Evolutionary conservation across 1,140 invertebrate species (phyloP).

Genomic region (Colletes latitarsis): DNA sequence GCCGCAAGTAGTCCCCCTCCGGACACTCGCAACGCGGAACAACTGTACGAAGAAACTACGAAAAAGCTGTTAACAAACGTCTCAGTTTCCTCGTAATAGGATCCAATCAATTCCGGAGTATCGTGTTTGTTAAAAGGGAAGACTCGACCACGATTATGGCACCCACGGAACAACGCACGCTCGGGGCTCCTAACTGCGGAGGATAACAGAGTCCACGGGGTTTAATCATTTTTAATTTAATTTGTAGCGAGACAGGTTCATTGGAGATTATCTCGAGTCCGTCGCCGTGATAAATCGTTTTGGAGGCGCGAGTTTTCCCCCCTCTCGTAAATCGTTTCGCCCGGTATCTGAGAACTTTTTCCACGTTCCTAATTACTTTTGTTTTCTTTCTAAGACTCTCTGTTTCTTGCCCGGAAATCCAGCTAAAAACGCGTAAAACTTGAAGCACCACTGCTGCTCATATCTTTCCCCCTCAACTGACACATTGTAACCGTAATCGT

Average conservation of each 20-base stretch:
- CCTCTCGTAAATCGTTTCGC: conserved; percentile 23
- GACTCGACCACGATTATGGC: not conserved
- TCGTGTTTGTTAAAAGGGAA: not conserved
- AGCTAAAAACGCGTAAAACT: not conserved
- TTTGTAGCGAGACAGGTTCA: conserved; percentile 42
- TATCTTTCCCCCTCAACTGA: not conserved
- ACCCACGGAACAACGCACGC: not conserved
- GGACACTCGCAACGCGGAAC: too few relatives aligned
- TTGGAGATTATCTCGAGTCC: conserved; percentile 34
- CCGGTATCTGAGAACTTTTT: conserved; percentile 7
- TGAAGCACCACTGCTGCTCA: too few relatives aligned
- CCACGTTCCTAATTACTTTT: not conserved
- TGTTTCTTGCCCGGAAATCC: not conserved
- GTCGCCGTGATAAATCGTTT: conserved; percentile 36
- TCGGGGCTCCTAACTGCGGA: too few relatives aligned
- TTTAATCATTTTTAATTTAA: conserved; percentile 46
- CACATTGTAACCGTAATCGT: too few relatives aligned
- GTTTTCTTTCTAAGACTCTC: not conserved
- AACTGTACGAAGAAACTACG: too few relatives aligned
- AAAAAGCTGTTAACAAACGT: not conserved
- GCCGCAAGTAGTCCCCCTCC: not conserved
- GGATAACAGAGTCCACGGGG: not conserved
- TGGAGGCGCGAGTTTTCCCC: conserved; percentile 5
- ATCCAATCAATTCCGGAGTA: not conserved
- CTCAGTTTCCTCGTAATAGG: too few relatives aligned